A percentile compares a stretch with the other conserved stretches of the same genome.
phyloP scores from a whole-genome alignment of 2,888 invertebrate species.

The Drosophila flavopinicola region DNA sequence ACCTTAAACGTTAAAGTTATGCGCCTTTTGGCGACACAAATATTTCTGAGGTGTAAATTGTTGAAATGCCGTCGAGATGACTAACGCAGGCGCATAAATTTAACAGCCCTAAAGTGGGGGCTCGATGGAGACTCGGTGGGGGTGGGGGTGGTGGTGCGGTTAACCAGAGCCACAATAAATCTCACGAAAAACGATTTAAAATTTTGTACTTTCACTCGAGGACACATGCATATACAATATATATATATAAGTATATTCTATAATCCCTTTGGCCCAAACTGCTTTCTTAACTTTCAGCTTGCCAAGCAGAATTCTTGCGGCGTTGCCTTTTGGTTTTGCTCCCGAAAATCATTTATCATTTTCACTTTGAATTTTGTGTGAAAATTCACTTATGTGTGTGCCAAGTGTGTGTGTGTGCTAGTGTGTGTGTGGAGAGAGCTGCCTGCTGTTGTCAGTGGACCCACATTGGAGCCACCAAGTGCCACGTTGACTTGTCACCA shows the following conservation, averaged over 20 bases:
- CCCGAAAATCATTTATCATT: constrained; percentile 77
- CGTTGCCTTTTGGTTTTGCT: constrained; percentile 59
- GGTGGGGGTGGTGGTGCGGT: constrained; percentile 54
- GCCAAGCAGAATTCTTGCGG: constrained; percentile 72
- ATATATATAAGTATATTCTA: constrained; percentile 1
- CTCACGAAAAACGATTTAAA: constrained; percentile 83
- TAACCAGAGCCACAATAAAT: constrained; percentile 84
- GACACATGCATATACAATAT: constrained; percentile 18
- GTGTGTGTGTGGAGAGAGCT: neutral
- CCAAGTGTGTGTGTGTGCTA: constrained; percentile 13
- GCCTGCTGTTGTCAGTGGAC: constrained; percentile 18
- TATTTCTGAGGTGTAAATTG: constrained; percentile 67
- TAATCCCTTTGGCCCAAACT: constrained; percentile 34
- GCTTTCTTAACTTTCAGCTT: constrained; percentile 73
- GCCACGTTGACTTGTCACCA: constrained; percentile 53
- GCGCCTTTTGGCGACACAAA: constrained; percentile 39
- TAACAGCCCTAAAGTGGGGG: constrained; percentile 41
- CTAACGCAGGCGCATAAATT: constrained; percentile 74
- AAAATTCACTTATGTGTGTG: constrained; percentile 43
- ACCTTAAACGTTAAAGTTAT: constrained; percentile 54
- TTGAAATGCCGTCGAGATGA: constrained; percentile 61
- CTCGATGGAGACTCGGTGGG: constrained; percentile 4
- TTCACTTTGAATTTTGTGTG: constrained; percentile 57
- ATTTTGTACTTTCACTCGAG: constrained; percentile 64
- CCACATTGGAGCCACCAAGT: constrained; percentile 20